Evolutionary conservation across 2,797 vertebrate genomes (phyloP), one percentile per base, ranked within the genome.

Genomic region (Gymnopithys bicolor): DNA sequence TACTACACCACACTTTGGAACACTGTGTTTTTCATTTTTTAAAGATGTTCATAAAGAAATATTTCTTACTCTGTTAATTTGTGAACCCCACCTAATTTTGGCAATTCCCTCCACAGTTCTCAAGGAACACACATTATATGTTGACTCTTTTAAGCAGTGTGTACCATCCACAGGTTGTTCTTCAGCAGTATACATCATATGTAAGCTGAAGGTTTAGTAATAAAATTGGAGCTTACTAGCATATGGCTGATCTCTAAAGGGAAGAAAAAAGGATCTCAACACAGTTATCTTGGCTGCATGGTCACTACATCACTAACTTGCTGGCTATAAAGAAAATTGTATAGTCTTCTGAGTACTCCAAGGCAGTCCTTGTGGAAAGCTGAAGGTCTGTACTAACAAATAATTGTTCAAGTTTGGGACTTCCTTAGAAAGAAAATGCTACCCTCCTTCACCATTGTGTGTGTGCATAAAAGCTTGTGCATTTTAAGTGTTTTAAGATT

Each of bases 251-350:
- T 46, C 3, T 63, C 63, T n/a, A 55, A 68, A 88, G 11, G 7
- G 41, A 33, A 70, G 43, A 51, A 52, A 71, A n/a, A 15, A 4
- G 3, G 2, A 53, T 49, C 7, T 59, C 1, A 1, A 19, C 7
- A 33, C 60, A 7, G 10, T 68, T 39, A 59, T 51, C 27, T 27
- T 77, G 53, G 8, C 27, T 45, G 46, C 0, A 0, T 5, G 2
- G 24, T 37, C 46, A 58, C 45, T 39, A 46, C 11, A 88, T 3
- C 28, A 39, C 10, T 59, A 39, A 49, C 8, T 16, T 7, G 13
- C 13, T 74, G 2, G 0, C 27, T 63, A 28, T 5, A 56, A 37
- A 83, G 14, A 70, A 87, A 68, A 51, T 27, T 32, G 15, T 33
- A 13, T 23, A 25, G 14, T 55, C 23, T 55, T 49, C 39, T 62